Evolutionary conservation across 2,113 vertebrate genomes (phyloP).

Genomic region (Labeo rohita): DNA sequence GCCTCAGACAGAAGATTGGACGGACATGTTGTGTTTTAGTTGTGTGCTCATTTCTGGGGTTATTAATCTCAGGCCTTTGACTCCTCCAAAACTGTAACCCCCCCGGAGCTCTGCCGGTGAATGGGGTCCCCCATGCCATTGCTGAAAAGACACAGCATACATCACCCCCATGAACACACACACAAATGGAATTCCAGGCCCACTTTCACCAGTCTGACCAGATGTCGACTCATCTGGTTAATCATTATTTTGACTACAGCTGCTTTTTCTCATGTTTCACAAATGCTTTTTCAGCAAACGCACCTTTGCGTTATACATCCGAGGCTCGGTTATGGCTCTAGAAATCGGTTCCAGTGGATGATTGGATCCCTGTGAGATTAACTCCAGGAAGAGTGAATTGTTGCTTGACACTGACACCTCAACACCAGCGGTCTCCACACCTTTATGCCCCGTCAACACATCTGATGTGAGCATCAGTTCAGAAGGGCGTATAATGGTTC

Average conservation of each 20-base stretch:
- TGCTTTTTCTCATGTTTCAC: slow-evolving; percentile 49
- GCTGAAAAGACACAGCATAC: slow-evolving; percentile 40
- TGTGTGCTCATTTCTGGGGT: slow-evolving; percentile 40
- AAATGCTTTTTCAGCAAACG: not conserved
- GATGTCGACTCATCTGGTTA: slow-evolving; percentile 53
- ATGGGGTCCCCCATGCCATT: not conserved
- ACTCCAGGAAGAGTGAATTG: not conserved
- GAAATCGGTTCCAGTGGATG: not conserved
- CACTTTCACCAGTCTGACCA: slow-evolving; percentile 30
- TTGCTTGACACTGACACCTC: slow-evolving; percentile 6
- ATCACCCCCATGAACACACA: slow-evolving; percentile 23
- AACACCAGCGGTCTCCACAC: not conserved
- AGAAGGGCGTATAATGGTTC: slow-evolving; percentile 29
- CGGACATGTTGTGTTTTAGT: slow-evolving; percentile 49
- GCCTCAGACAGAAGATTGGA: slow-evolving; percentile 32
- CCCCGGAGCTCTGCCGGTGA: slow-evolving; percentile 16
- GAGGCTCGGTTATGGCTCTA: slow-evolving; percentile 27
- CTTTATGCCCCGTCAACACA: slow-evolving; percentile 34
- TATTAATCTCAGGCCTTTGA: slow-evolving; percentile 44
- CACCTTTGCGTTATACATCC: slow-evolving; percentile 6
- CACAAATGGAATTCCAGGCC: slow-evolving; percentile 33
- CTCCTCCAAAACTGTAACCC: slow-evolving; percentile 21
- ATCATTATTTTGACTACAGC: slow-evolving; percentile 49
- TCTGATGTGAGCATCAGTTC: slow-evolving; percentile 8
- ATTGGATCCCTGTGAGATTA: slow-evolving; percentile 21